These are phyloP conservation scores for Cossypha dichroa DNA, from an alignment of 2,797 vertebrate species.

Conservation along the genomic window DNA sequence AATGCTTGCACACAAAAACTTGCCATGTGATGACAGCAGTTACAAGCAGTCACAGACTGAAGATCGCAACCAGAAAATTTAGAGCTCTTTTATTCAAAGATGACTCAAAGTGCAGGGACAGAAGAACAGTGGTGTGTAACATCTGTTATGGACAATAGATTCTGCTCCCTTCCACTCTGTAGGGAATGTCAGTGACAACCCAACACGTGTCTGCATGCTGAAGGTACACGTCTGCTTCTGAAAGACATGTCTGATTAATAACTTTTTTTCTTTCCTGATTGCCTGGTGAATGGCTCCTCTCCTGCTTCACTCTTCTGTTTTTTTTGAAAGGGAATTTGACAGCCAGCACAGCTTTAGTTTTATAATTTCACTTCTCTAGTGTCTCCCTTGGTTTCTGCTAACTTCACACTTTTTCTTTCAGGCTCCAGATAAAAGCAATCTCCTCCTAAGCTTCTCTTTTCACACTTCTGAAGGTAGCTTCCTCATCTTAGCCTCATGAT, in stretches of 20 bases:
- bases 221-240: fast-evolving
- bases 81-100: not conserved
- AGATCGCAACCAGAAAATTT: not conserved
- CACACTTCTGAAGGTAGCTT: constrained; percentile 48
- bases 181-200: not conserved
- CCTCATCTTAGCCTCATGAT: constrained; percentile 12
- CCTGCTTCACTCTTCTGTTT: not conserved
- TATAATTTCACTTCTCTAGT: constrained; percentile 52
- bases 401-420: constrained; percentile 60
- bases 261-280: not conserved
- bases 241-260: not conserved
- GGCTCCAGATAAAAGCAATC: constrained; percentile 47
- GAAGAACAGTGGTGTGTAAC: not conserved
- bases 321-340: not conserved
- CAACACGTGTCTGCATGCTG: fast-evolving
- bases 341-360: constrained; percentile 53
- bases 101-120: not conserved
- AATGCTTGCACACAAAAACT: not conserved
- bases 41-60: not conserved
- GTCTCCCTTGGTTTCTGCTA: constrained; percentile 56
- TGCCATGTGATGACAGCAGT: not conserved
- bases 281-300: constrained; percentile 14
- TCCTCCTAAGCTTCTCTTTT: constrained; percentile 44
- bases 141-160: not conserved
- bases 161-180: not conserved